Evolutionary conservation across 1,140 invertebrate species (phyloP).

Genomic region (Oryctes rhinoceros): DNA sequence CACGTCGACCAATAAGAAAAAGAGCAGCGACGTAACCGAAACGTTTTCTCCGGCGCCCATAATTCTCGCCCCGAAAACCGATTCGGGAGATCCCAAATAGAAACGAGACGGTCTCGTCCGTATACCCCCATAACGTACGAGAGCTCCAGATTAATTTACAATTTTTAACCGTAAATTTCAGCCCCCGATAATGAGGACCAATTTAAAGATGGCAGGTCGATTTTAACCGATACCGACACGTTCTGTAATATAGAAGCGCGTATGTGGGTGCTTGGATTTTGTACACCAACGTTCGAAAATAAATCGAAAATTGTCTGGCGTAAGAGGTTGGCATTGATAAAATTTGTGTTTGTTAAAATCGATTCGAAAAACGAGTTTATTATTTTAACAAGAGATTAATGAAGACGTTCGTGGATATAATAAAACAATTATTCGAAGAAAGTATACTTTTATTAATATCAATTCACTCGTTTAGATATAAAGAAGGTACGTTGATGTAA

Average conservation of each 20-base stretch:
- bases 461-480: too few relatives aligned
- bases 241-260: background rate
- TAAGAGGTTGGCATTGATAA: too few relatives aligned
- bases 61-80: background rate
- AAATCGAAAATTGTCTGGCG: too few relatives aligned
- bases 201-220: slow-evolving; percentile 28
- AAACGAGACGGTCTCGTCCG: background rate
- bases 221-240: slow-evolving; percentile 17
- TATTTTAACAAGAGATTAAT: too few relatives aligned
- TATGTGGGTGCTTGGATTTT: background rate
- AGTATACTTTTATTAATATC: too few relatives aligned
- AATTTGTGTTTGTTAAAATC: too few relatives aligned
- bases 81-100: background rate
- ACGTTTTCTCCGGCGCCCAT: background rate
- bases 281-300: background rate
- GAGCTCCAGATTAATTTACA: slow-evolving; percentile 31
- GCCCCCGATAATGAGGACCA: slow-evolving; percentile 14
- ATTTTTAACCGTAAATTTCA: slow-evolving; percentile 33
- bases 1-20: background rate
- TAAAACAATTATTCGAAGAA: too few relatives aligned
- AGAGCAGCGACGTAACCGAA: background rate
- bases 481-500: too few relatives aligned
- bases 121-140: slow-evolving; percentile 1
- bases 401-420: too few relatives aligned
- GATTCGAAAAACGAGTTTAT: too few relatives aligned